Percentiles rank a stretch among this genome's conserved stretches.
phyloP scores from a whole-genome alignment of 64 coral and sea anemone genomes.

The Platygyra sinensis region DNA sequence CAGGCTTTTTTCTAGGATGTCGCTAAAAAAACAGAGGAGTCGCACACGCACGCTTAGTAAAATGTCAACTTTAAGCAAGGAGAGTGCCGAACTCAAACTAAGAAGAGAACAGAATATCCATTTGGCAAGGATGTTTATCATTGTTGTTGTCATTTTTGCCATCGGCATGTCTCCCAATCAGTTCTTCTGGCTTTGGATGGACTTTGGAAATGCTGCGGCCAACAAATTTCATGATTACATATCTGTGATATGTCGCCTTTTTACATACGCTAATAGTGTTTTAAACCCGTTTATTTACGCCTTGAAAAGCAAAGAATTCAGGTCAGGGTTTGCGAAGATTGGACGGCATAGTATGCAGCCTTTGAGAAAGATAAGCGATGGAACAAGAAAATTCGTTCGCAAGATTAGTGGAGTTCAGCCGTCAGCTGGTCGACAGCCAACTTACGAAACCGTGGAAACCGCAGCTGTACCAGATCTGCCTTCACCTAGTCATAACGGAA shows the following conservation, averaged over 20 bases:
- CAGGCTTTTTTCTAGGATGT: conserved; percentile 8
- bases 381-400: neutral
- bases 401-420: neutral
- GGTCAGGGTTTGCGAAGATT: conserved; percentile 48
- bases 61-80: neutral
- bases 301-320: conserved; percentile 68
- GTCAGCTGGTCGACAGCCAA: neutral
- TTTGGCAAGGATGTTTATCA: conserved; percentile 82
- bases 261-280: conserved; percentile 86
- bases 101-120: conserved; percentile 42
- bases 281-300: conserved; percentile 88
- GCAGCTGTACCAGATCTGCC: neutral
- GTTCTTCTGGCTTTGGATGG: conserved; percentile 83
- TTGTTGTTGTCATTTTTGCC: conserved; percentile 78
- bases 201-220: conserved; percentile 46
- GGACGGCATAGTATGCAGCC: conserved; percentile 34
- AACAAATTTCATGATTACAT: conserved; percentile 54
- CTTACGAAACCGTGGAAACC: neutral
- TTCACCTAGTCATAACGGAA: neutral
- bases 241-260: conserved; percentile 62
- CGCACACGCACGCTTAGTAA: neutral
- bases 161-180: conserved; percentile 93
- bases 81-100: neutral
- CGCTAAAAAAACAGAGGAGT: neutral
- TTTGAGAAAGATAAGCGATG: neutral